phyloP scores from a whole-genome alignment of 35 echinoderm and acorn worm genomes.

The Lytechinus pictus region DNA sequence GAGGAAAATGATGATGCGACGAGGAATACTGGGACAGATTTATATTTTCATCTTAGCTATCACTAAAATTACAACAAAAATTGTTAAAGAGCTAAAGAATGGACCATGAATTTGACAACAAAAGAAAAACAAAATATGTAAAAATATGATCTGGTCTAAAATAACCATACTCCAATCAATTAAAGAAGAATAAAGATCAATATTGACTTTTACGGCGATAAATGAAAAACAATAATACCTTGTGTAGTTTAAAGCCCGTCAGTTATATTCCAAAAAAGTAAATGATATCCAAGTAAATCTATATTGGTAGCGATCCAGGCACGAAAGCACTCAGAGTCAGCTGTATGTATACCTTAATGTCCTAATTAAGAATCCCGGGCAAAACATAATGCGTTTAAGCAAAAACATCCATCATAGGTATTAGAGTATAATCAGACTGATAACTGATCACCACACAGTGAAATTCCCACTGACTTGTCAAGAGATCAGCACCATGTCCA shows the following conservation, averaged over 20 bases:
- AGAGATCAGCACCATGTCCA: not conserved
- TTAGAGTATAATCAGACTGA: not conserved
- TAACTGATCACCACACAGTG: not conserved
- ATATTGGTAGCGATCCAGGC: not conserved
- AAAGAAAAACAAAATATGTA: not conserved
- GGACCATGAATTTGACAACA: not conserved
- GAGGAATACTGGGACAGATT: too few relatives aligned
- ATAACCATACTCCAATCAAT: not conserved
- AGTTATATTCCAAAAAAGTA: not conserved
- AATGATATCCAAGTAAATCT: not conserved
- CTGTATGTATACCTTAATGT: not conserved
- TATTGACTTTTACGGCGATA: not conserved
- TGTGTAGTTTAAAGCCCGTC: not conserved
- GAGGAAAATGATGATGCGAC: too few relatives aligned
- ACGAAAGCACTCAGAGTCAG: not conserved
- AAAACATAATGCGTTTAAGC: not conserved
- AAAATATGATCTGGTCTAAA: not conserved
- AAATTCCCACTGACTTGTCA: not conserved
- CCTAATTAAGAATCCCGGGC: not conserved
- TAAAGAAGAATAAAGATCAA: not conserved
- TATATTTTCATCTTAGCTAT: not conserved
- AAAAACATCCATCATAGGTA: not conserved
- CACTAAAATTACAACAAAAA: not conserved
- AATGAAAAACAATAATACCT: not conserved
- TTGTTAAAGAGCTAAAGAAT: not conserved